phyloP scores from a whole-genome alignment of 2,888 invertebrate genomes.

The Aplocera efformata region DNA sequence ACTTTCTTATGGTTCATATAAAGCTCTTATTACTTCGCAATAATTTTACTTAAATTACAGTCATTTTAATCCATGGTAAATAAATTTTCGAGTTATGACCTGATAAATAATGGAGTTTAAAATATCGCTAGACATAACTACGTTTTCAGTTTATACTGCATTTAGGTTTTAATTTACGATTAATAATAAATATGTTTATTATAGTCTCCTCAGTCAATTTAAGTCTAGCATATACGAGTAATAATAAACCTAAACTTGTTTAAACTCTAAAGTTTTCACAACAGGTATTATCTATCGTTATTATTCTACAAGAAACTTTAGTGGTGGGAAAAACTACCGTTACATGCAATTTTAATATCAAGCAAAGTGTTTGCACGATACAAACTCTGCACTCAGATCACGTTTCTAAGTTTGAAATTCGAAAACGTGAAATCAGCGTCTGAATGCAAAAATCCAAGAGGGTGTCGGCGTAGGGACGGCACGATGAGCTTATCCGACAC shows the following conservation, averaged over 20 bases:
- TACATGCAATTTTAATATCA: constrained; percentile 47
- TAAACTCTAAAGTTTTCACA: too few species aligned
- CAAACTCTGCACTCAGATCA: constrained; percentile 56
- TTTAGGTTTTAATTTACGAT: background rate
- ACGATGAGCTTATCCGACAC: constrained; percentile 24
- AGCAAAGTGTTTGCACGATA: constrained; percentile 50
- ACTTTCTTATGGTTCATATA: constrained; percentile 44
- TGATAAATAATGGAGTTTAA: constrained; percentile 38
- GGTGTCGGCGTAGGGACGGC: constrained; percentile 35
- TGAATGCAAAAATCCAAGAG: constrained; percentile 60
- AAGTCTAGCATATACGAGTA: too few species aligned
- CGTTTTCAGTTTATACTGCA: constrained; percentile 14
- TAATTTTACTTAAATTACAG: constrained; percentile 48
- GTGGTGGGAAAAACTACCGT: constrained; percentile 20
- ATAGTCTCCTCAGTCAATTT: too few species aligned
- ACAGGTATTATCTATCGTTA: constrained; percentile 6
- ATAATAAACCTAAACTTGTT: too few species aligned
- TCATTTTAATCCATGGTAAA: constrained; percentile 36
- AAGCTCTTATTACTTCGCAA: constrained; percentile 49
- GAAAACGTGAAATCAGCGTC: constrained; percentile 66
- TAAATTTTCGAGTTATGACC: constrained; percentile 45
- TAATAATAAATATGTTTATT: too few species aligned
- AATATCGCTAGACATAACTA: constrained; percentile 33
- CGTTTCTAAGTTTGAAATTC: constrained; percentile 64
- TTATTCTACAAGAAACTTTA: constrained; percentile 11